Base-by-base conservation (phyloP, 1,140 invertebrate species). In the Heliothis virescens region DNA sequence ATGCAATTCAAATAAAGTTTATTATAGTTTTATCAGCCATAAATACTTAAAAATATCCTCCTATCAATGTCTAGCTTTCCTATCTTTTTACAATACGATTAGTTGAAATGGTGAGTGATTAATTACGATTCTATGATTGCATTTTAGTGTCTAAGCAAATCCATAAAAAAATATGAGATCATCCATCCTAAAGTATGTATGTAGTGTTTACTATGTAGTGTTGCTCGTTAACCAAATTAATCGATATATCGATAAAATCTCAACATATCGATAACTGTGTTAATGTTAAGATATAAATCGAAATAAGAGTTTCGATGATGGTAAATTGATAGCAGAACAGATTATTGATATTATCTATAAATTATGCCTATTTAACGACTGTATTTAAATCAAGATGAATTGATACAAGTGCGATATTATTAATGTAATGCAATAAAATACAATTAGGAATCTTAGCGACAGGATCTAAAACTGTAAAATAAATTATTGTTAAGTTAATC, bases 31-130 rank as follows among this genome's bases (percentile, higher is more conserved):
- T 53, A 53, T 53, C 7, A 65, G 60, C 74, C 47, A 76, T 21
- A 63, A 21, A 76, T 65, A 18, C 16, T 76, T 65, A 26, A 34
- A 53, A 65, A 52, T 41, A 16, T 72, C 52, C 21, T 72, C 18
- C 4, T 41, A 72, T 57, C 69, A 57, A 3, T 65, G 74, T 76
- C 74, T 76, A 76, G 60, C 48, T 60, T 62, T 75, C 74, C 53
- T 50, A 55, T 29, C 10, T 10, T 48, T 74, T 50, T 53, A 76
- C 74, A 65, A 65, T 75, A 41, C 11, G 73, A 63, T 62, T 75
- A 50, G 18, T 53, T 65, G 7, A 59, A 76, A 72, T 65, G 65
- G 62, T 62, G 73, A 76, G 74, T 76, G 74, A 76, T 76, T 76
- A 76, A 76, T 76, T 63, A 26, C 48, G 50, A 47, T 53, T 29